Conservation (phyloP, 2,797 vertebrate species). For the Cephalopachus bancanus region DNA sequence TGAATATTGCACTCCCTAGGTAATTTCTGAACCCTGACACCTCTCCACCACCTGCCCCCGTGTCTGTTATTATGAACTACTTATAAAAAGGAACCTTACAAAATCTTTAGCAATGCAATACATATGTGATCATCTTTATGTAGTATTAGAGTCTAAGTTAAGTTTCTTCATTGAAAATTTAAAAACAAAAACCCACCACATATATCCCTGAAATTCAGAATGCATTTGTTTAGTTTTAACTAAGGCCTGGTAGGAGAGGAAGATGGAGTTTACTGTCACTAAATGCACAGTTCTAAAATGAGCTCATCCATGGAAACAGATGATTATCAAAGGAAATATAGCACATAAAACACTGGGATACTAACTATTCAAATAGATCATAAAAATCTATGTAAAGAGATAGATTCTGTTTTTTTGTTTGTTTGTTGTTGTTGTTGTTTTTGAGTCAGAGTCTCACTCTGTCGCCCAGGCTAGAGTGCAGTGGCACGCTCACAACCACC, state of each 20-base stretch:
- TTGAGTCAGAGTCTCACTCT: too few species aligned
- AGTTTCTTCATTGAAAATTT: neutral
- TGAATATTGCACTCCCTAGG: too few species aligned
- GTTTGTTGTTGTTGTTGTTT: too few species aligned
- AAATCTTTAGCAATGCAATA: conserved; percentile 35
- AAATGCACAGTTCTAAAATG: neutral
- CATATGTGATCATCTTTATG: neutral
- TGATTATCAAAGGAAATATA: neutral
- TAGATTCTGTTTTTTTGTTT: neutral
- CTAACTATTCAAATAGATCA: neutral
- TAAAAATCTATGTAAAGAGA: conserved; percentile 41
- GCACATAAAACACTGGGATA: conserved; percentile 51
- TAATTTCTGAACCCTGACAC: too few species aligned
- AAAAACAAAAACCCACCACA: neutral
- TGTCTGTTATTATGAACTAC: neutral
- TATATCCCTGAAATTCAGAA: neutral
- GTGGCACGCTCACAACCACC: too few species aligned
- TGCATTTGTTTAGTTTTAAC: neutral
- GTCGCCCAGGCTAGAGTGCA: too few species aligned
- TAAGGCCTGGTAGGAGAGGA: neutral
- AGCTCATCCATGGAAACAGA: conserved; percentile 39
- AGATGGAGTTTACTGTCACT: neutral
- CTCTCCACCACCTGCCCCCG: too few species aligned
- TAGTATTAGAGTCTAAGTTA: neutral
- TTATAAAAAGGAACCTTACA: neutral